Evolutionary conservation across 2,888 invertebrate species (phyloP).

Genomic region (Azorinus chamasolen): DNA sequence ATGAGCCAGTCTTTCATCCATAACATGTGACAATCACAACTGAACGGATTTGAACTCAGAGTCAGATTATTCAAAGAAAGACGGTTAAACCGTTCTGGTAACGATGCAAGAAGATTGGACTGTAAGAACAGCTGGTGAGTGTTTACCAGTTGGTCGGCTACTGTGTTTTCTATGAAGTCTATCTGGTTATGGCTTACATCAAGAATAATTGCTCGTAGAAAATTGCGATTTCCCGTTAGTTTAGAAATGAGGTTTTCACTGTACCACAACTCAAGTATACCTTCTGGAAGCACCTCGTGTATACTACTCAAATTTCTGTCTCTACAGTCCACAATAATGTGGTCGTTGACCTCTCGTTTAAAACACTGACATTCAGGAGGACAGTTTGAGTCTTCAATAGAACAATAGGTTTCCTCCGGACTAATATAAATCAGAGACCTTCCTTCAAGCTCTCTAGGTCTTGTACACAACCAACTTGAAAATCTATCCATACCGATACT

Average conservation of each 20-base stretch:
- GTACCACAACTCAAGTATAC: too few relatives aligned
- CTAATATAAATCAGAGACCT: too few relatives aligned
- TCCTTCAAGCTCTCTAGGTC: too few relatives aligned
- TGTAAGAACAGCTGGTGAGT: not conserved
- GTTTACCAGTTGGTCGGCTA: too few relatives aligned
- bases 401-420: conserved; percentile 5
- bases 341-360: not conserved
- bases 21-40: conserved; percentile 66
- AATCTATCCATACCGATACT: too few relatives aligned
- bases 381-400: not conserved
- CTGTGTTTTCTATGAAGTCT: not conserved
- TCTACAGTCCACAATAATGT: conserved; percentile 1
- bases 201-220: not conserved
- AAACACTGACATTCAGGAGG: not conserved
- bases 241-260: too few relatives aligned
- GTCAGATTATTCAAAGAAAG: conserved; percentile 19
- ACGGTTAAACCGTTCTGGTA: conserved; percentile 26
- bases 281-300: not conserved
- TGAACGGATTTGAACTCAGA: conserved; percentile 58
- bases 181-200: conserved; percentile 9
- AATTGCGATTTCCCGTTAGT: too few relatives aligned
- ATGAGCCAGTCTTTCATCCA: conserved; percentile 72
- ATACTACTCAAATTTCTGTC: conserved; percentile 2
- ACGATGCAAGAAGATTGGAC: conserved; percentile 26
- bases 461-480: too few relatives aligned